Evolutionary conservation across 1,140 invertebrate genomes (phyloP), one percentile per base, ranked within the genome.

Genomic region (Conus betulinus): DNA sequence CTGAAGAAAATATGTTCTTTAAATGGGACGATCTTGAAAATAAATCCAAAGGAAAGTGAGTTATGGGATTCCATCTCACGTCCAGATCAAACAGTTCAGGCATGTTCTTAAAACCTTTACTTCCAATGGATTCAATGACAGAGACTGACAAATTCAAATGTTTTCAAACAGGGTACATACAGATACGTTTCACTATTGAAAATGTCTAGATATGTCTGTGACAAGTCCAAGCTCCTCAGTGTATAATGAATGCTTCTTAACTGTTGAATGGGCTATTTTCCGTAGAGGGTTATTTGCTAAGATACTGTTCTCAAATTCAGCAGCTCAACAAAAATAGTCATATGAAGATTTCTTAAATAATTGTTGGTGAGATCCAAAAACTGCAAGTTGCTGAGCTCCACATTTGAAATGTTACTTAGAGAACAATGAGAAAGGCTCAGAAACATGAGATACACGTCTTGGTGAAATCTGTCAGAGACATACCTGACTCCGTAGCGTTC

Each of bases 341-440:
- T 23, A 20, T 15, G 8, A 71, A 71, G 67, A 71, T 7, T 71
- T 71, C 5, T 23, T 20, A 71, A 20, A 15, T 71, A 17, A 20
- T 71, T 71, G 23, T 71, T 20, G 17, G 67, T 5, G 20, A 71
- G 67, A 17, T 71, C 67, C 5, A 71, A 5, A 17, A 20, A 23
- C 23, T 71, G 67, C 67, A 71, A 71, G 67, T 71, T 71, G 13
- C 5, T 23, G 15, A 71, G 23, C 15, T 71, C 23, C 67, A 23
- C 23, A 5, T 5, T 20, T 71, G 67, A 71, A 71, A 71, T 20
- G 20, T 81, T 39, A 81, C 13, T 10, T 8, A 89, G 6, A 53
- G 78, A 57, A 74, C 74, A 85, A 27, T 15, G 23, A 10, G 84
- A 76, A 0, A 89, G 53, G 23, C 74, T 86, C 17, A 89, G 88